Base-by-base conservation (phyloP, 2,113 vertebrate genomes). In the Paraplagusia blochii region DNA sequence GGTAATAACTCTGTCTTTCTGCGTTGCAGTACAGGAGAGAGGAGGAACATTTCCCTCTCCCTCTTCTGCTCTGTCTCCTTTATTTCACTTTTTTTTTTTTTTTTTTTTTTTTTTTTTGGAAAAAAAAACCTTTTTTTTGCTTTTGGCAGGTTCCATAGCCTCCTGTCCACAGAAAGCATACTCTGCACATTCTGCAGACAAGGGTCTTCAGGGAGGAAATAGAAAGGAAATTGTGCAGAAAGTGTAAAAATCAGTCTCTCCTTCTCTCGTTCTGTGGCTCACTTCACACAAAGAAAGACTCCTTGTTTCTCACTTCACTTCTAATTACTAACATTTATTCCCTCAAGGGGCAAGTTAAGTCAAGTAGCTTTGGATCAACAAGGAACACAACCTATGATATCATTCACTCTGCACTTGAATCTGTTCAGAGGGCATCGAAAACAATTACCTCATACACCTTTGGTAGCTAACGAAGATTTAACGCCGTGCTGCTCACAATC, bases 161-260 rank as follows among this genome's bases (percentile, higher is more conserved):
- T 79, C 81, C 66, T 77, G 84, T 88, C 82, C 70, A 79, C 66
- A 86, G 87, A 91, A 90, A 87, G 85, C 88, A 82, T 53, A 90
- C 86, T 88, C 88, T 84, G 89, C 90, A 91, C 88, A 90, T 91
- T 91, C 84, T 89, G 83, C 79, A 91, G 90, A 91, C 89, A 63
- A 83, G 79, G 80, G 88, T 85, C 90, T 90, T 87, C 71, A 63
- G 89, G 90, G 89, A 91, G 90, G 89, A 91, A 91, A 90, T 88
- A 86, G 83, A 86, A 80, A 90, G 90, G 90, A 91, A 91, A 90
- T 90, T 86, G 84, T 88, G 89, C 90, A 88, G 86, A 90, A 89
- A 90, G 87, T 90, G 88, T 89, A 90, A 90, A 82, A 87, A 76
- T 83, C 80, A 76, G 63, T 63, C 72, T 80, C 75, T 82, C 66